Conservation (phyloP, 2,888 invertebrate species). For the Volucella inflata region DNA sequence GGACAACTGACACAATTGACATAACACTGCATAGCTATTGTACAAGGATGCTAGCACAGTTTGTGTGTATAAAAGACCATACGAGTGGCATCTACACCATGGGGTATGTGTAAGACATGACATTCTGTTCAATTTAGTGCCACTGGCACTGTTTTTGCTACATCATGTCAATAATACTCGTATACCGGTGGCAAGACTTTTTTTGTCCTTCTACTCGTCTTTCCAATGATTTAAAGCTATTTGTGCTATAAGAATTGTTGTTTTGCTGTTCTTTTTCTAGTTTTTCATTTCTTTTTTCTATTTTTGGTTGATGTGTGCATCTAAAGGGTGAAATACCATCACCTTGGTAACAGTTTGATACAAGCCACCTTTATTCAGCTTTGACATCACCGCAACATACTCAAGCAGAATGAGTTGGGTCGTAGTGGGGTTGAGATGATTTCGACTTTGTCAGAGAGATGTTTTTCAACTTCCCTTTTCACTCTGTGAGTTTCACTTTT, state of each 20-base stretch:
- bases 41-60: constrained; percentile 29
- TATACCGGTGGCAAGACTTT: constrained; percentile 56
- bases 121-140: constrained; percentile 66
- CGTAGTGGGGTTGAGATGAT: no score
- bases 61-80: background rate
- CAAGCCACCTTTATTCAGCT: constrained; percentile 20
- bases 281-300: constrained; percentile 2
- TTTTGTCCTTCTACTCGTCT: constrained; percentile 44
- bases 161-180: constrained; percentile 61
- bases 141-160: constrained; percentile 54
- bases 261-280: constrained; percentile 1
- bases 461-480: no score
- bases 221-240: constrained; percentile 47
- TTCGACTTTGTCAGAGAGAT: no score
- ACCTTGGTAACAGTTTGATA: constrained; percentile 39
- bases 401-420: background rate
- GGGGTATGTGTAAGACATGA: constrained; percentile 44
- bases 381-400: constrained; percentile 24
- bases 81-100: background rate
- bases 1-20: constrained; percentile 57
- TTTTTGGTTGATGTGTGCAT: constrained; percentile 10
- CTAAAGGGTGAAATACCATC: constrained; percentile 45
- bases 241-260: constrained; percentile 39
- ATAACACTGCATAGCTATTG: constrained; percentile 38
- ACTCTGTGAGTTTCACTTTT: no score